These are phyloP conservation scores for Parnassius apollo DNA, from an alignment of 2,888 invertebrate species.

Conservation along the genomic window DNA sequence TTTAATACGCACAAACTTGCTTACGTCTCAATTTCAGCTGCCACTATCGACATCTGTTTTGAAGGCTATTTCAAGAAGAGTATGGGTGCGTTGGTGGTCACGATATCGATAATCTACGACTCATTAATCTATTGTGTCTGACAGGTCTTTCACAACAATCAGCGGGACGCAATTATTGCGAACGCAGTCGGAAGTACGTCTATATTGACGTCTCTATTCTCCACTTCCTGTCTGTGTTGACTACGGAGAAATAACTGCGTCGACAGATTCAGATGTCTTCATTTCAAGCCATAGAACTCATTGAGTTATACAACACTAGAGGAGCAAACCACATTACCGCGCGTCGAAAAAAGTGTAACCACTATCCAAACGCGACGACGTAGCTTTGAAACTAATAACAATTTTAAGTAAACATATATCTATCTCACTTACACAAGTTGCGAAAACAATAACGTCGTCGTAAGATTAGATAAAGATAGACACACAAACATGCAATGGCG, in stretches of 20 bases:
- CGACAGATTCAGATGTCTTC: conserved; percentile 11
- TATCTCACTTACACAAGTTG: no score
- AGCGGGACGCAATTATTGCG: conserved; percentile 59
- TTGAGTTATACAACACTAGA: no score
- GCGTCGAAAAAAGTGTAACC: no score
- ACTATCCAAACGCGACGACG: no score
- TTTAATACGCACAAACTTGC: no score
- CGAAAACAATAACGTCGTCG: no score
- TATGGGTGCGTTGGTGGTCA: conserved; percentile 47
- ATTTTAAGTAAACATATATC: no score
- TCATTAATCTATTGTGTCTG: conserved; percentile 63
- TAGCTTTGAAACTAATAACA: no score
- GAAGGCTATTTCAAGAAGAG: conserved; percentile 35
- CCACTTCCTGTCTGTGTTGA: conserved; percentile 50
- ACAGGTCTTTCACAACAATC: conserved; percentile 76
- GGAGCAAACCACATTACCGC: no score
- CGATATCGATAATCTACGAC: conserved; percentile 46
- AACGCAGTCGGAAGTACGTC: conserved; percentile 58
- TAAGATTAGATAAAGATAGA: no score
- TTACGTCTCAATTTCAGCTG: conserved; percentile 30
- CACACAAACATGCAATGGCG: no score
- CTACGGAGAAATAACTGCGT: conserved; percentile 27
- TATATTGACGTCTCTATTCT: conserved; percentile 68
- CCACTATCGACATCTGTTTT: conserved; percentile 26
- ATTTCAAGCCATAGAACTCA: conserved; percentile 15